Evolutionary conservation across 2,888 invertebrate species (phyloP), one percentile per base, ranked within the genome.

Genomic region (Choreutis nemorana): DNA sequence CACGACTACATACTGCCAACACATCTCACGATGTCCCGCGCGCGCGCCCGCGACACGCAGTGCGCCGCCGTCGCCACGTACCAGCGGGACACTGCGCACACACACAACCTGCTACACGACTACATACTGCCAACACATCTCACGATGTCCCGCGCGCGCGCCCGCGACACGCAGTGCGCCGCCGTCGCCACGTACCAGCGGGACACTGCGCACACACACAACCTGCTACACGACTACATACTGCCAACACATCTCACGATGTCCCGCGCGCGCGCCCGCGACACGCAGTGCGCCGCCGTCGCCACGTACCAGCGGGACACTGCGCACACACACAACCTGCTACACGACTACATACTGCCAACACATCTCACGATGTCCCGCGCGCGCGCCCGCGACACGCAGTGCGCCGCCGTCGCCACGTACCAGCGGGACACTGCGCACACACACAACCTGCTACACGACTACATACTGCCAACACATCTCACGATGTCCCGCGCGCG

Each of bases 131-230:
- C n/a, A n/a, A n/a, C n/a, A n/a, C n/a, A n/a, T n/a, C n/a, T n/a
- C n/a, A n/a, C n/a, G n/a, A n/a, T n/a, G n/a, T n/a, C n/a, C n/a
- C n/a, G n/a, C n/a, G n/a, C n/a, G n/a, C n/a, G n/a, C n/a, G n/a
- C n/a, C n/a, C n/a, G n/a, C n/a, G n/a, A n/a, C n/a, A 91, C 89
- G 57, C 91, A 92, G 55, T 92, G 91, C 0, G 91, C 91, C 0
- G 91, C 91, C 0, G 91, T 91, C 1, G 90, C 89, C n/a, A n/a
- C n/a, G n/a, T n/a, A n/a, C n/a, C n/a, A n/a, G n/a, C n/a, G n/a
- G n/a, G n/a, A n/a, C n/a, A n/a, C n/a, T n/a, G n/a, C n/a, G n/a
- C n/a, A n/a, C n/a, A n/a, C n/a, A n/a, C n/a, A n/a, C n/a, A n/a
- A n/a, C n/a, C n/a, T n/a, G n/a, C n/a, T n/a, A n/a, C n/a, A n/a